Evolutionary conservation across 1,140 invertebrate species (phyloP), one percentile per base, ranked within the genome.

Genomic region (Dinothrombium tinctorium): DNA sequence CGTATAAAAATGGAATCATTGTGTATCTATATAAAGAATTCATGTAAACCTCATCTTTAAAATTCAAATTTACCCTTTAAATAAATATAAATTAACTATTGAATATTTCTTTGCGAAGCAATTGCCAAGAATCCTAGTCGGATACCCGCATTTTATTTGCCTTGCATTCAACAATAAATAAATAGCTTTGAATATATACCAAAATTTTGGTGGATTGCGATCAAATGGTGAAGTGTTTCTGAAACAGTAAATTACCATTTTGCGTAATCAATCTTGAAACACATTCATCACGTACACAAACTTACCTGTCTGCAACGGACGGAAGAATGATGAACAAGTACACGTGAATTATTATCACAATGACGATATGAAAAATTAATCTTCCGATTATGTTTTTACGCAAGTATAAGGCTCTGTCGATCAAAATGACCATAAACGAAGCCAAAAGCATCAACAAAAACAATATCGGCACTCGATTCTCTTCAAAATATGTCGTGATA

Each of bases 271-370:
- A 19, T 29, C 15, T 2, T 37, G 26, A 43, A 25, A 21, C 23
- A 20, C 4, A 37, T 32, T 4, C n/a, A n/a, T n/a, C n/a, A 23
- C 15, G 26, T n/a, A 41, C 14, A 41, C 14, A 15, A 15, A 49
- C 51, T 51, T 61, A 83, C 81, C 78, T 76, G 54, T 84, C 79
- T 12, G 89, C 96, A 7, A 90, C 75, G 20, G 72, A 73, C 0
- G 90, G 92, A 40, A 98, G 66, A 38, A 90, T 68, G 47, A 98
- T 86, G 61, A 98, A 96, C 70, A 99, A 81, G 83, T 87, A 96
- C 33, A 89, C 69, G 56, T 99, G 92, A 24, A 98, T 71, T 21
- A 86, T 69, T 24, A 92, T 68, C n/a, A 95, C 76, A 6, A 92
- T 69, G 35, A 76, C 67, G 49, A 90, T 78, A 56, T 92, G 84